Base-by-base conservation (phyloP, 2,888 invertebrate genomes). In the Scrobipalpa atriplicella region DNA sequence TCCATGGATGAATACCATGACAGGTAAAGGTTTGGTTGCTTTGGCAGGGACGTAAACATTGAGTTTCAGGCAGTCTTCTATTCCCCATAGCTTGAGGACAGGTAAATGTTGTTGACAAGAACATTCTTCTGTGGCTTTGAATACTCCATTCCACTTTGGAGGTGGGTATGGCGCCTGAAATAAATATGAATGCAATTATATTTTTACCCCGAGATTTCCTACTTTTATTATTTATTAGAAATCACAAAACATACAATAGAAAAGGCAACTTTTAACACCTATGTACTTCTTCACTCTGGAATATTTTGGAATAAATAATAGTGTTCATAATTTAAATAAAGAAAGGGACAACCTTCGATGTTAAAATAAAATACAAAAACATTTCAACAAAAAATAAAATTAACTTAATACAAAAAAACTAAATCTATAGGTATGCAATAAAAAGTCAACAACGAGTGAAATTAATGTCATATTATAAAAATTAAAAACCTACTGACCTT, bases 1-100 rank as follows among this genome's bases (percentile, higher is more conserved):
- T 39, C 92, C 92, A 39, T 92, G 91, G 29, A 92, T 82, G 62
- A 72, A 92, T 0, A 92, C 87, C 91, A 92, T 91, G 0, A 91
- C 92, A 19, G 92, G 84, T 1, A 89, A 67, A 6, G 82, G 84
- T 71, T 68, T 74, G 38, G 71, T 66, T 1, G 78, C 72, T 19
- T 72, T 68, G 0, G 78, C 77, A 65, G 92, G 92, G 3, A 86
- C 85, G 61, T 89, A 90, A 0, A 92, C 81, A 67, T 92, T 92
- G 1, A 86, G 74, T 77, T 85, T 89, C 3, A 92, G 71, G 65
- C 92, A 92, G 67, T 92, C 89, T 79, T 92, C 92, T 10, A 77
- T 70, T 9, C 91, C 92, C 11, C 82, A 69, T 0, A 81, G 71
- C 5, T 84, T 84, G 0, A 76, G 52, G 16, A 74, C 63, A 8